These are phyloP conservation scores for Cotesia glomerata DNA, from an alignment of 1,140 invertebrate species.

Conservation along the genomic window DNA sequence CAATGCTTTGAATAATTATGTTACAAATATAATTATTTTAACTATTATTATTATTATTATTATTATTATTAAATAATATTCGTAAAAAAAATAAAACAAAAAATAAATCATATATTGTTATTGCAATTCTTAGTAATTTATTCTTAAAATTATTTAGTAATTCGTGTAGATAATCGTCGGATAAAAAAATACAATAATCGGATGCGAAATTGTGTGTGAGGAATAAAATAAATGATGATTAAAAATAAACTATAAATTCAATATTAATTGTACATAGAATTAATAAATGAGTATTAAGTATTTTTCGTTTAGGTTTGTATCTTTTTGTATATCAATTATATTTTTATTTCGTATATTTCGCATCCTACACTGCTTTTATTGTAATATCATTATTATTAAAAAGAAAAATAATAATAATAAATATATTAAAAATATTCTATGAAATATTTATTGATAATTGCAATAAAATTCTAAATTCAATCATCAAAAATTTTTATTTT, in stretches of 20 bases:
- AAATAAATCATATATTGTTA: slow-evolving; percentile 15
- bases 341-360: not conserved
- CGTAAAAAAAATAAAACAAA: not conserved
- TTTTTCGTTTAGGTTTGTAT: slow-evolving; percentile 42
- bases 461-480: too few relatives aligned
- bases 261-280: slow-evolving; percentile 33
- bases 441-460: too few relatives aligned
- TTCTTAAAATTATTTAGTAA: slow-evolving; percentile 29
- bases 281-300: slow-evolving; percentile 22
- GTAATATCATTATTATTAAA: not conserved
- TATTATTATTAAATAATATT: not conserved
- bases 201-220: not conserved
- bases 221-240: slow-evolving; percentile 9
- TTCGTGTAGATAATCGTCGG: slow-evolving; percentile 9
- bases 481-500: too few relatives aligned
- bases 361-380: not conserved
- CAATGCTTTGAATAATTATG: not conserved
- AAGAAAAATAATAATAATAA: too few relatives aligned
- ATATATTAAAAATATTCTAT: too few relatives aligned
- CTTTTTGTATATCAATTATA: slow-evolving; percentile 43
- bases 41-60: not conserved
- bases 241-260: not conserved
- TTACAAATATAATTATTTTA: slow-evolving; percentile 2
- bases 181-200: not conserved
- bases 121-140: slow-evolving; percentile 23